These are phyloP conservation scores for Triplophysa bombifrons DNA, from an alignment of 2,797 vertebrate genomes.

Conservation along the genomic window DNA sequence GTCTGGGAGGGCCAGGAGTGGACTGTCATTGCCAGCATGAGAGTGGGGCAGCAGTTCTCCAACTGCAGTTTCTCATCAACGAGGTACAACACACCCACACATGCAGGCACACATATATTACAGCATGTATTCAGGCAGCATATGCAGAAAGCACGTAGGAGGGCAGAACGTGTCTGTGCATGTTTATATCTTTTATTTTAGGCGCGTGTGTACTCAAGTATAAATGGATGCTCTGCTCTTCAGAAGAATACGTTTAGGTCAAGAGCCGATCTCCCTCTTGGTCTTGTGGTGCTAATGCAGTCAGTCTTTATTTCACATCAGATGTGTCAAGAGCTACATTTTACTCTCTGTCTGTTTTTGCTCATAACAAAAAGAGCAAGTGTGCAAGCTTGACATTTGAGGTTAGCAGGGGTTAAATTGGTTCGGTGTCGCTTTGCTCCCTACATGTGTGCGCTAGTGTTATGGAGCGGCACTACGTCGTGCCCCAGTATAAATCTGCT, in stretches of 20 bases:
- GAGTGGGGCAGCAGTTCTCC: conserved; percentile 90
- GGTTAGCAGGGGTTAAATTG: background rate
- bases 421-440: no score
- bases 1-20: conserved; percentile 94
- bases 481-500: no score
- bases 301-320: conserved; percentile 52
- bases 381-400: background rate
- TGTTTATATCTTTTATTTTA: conserved; percentile 23
- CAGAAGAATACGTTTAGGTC: conserved; percentile 45
- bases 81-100: conserved; percentile 79
- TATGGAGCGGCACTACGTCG: no score
- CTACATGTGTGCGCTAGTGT: no score
- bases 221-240: conserved; percentile 33
- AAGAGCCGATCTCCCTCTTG: conserved; percentile 39
- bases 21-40: conserved; percentile 97
- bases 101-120: conserved; percentile 38
- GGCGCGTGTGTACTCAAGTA: background rate
- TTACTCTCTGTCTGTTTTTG: conserved; percentile 23
- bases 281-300: conserved; percentile 44
- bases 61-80: conserved; percentile 97
- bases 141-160: conserved; percentile 28
- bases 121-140: conserved; percentile 10
- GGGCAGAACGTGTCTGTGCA: conserved; percentile 10
- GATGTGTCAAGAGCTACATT: conserved; percentile 39
- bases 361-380: background rate